Percentiles rank a stretch among this genome's conserved stretches.
These are phyloP conservation scores for Nothoprocta pentlandii DNA, from an alignment of 2,113 vertebrate genomes.

Conservation along the genomic window DNA sequence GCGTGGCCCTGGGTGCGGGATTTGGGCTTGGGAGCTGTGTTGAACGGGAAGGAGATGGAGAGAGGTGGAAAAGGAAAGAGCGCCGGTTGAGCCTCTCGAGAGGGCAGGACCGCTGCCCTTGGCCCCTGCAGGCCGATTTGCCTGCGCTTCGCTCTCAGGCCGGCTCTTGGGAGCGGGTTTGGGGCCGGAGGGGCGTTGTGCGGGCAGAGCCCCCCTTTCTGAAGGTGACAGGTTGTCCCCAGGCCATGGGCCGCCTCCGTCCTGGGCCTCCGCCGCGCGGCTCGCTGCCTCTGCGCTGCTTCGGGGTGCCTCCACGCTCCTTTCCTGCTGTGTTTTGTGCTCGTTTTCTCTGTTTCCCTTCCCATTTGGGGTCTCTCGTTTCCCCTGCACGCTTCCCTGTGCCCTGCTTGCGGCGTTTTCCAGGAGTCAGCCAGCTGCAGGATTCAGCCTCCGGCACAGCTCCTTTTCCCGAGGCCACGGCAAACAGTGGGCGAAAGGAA, in stretches of 20 bases:
- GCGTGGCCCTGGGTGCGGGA: background rate
- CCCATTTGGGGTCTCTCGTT: background rate
- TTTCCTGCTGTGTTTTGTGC: background rate
- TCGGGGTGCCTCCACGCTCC: no score
- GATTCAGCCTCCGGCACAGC: accelerated
- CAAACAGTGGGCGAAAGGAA: background rate
- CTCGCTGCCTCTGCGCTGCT: no score
- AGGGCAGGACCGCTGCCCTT: background rate
- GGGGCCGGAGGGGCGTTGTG: no score
- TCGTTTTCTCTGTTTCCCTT: background rate
- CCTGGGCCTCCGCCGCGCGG: no score
- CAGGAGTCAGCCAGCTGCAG: background rate
- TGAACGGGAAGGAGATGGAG: background rate
- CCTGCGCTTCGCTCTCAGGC: background rate
- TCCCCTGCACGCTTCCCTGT: background rate
- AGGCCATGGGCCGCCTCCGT: no score
- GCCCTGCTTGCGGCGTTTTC: background rate
- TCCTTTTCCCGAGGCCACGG: background rate
- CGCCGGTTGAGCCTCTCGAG: background rate
- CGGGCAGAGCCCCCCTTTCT: no score
- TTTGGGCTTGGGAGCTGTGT: background rate
- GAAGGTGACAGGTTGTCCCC: no score
- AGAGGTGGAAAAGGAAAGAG: background rate
- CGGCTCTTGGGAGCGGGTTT: background rate
- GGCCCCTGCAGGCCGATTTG: no score